Base-by-base conservation (phyloP, 53 echinoderm and acorn worm species). In the Crossaster papposus region DNA sequence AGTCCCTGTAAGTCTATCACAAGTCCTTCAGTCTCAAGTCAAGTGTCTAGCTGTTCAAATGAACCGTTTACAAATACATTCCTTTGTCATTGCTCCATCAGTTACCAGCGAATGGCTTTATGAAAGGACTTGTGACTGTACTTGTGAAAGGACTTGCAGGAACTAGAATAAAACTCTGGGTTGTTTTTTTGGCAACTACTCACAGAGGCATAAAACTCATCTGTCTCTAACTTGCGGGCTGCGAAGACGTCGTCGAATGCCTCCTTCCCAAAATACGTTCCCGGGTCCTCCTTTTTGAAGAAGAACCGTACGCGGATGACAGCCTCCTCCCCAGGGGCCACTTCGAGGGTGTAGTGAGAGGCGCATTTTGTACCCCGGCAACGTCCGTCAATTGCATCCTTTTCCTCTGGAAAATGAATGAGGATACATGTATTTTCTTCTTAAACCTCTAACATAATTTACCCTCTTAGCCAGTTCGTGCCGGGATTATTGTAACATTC, bases 191-290 rank as follows among this genome's bases (percentile, higher is more conserved):
- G 28, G 10, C 17, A 2, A 37, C 22, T 34, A 90, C 90, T 93
- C 36, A 96, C 96, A 23, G 51, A 53, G 34, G 70, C 71, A 58
- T 97, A 97, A 55, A 95, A 97, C 22, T 93, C 94, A 92, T 97
- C 95, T 8, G 94, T 93, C 51, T 97, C 97, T 70, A 92, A 81
- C 64, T 91, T 95, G 62, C 97, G 94, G 0, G 70, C 72, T 22
- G 86, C 89, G 73, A 97, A 97, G 14, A 97, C 90, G 9, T 90
- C 77, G 36, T 97, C 95, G 77, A 97, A 97, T n/a, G 92, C 96
- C 51, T 90, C 86, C 44, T 81, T 70, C 20, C 97, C 97, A 82
- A 97, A 97, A 81, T 93, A 95, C n/a, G 83, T 81, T 38, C 90
- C 88, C 3, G 95, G 95, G 30, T 97, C 95, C 68, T 95, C 95